Evolutionary conservation across 1,140 invertebrate genomes (phyloP), one percentile per base, ranked within the genome.

Genomic region (Zelostemma sp.): DNA sequence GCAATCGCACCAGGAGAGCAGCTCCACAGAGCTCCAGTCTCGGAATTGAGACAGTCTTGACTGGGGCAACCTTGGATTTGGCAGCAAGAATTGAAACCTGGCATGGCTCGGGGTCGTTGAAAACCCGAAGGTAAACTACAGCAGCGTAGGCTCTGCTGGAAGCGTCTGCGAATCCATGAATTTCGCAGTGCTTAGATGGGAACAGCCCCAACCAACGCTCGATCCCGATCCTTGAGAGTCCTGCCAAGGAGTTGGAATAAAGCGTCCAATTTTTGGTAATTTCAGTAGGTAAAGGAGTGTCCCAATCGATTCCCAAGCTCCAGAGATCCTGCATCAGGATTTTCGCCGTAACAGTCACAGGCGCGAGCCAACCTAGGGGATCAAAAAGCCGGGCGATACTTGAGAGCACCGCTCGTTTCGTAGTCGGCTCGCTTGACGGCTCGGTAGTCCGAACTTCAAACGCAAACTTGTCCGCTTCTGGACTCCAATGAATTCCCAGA

Each of bases 331-430:
- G 76, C 19, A 78, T 70, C 0, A 73, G 50, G 5, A 54, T 47
- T 45, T 76, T 78, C 8, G 61, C 63, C 25, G 43, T 38, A 8
- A 78, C 57, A 1, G 65, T 72, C 0, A 75, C 33, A 1, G 65
- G 72, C 12, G 68, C 64, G 12, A 75, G 15, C 46, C 53, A 71
- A 0, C 63, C 57, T 1, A 67, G 45, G 1, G 58, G 58, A 43
- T 72, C 58, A 21, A 53, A 68, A 6, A 57, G 35, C 46, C 56
- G 53, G 4, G 63, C 66, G 1, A 77, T 57, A n/a, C 71, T 57
- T n/a, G 75, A 72, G 40, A 74, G 17, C 2, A 83, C 68, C 62
- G 57, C 33, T 38, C 51, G 17, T 41, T 59, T 59, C 1, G 56
- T 25, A 11, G 49, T 16, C 3, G 11, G 2, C 11, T 35, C 33